Evolutionary conservation across 2,888 invertebrate genomes (phyloP), one percentile per base, ranked within the genome.

Genomic region (Cosmia pyralina): DNA sequence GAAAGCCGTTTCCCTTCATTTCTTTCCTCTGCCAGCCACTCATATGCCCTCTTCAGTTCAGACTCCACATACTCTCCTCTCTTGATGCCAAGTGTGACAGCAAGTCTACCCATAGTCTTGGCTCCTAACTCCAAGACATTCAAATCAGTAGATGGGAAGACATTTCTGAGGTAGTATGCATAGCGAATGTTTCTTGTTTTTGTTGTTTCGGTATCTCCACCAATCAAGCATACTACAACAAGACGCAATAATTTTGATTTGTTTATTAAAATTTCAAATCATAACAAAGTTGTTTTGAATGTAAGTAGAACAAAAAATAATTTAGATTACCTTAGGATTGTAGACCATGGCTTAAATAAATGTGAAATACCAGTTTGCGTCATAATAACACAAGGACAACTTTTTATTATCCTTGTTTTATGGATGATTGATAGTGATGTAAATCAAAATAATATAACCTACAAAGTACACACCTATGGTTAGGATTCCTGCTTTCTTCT

Each of bases 1-100:
- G 99, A 99, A 88, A 98, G 98, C 73, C 99, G 97, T 91, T 98
- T 98, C 13, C 98, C 98, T 96, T 99, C 99, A 93, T 98, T 97
- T 86, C 99, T 96, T 88, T 99, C 99, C 69, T 98, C 98, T 44
- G 97, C 97, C 2, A 99, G 96, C 99, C 99, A 99, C 91, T 99
- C 99, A 91, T 98, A 98, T 6, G 99, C 98, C 89, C 98, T 97
- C 92, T 99, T 99, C 15, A 99, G 98, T 95, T 99, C 99, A 95
- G 98, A 98, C 89, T 99, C 99, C 50, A 99, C 99, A 92, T 99
- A 99, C 90, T 99, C 99, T 0, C 98, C 98, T 28, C 99, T 98
- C 92, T 98, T 99, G 0, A 99, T 98, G 17, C 99, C 99, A 0
- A 98, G 98, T 66, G 98, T 97, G 17, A 98, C 96, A 8, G 99